Evolutionary conservation across 2,888 invertebrate genomes (phyloP), one percentile per base, ranked within the genome.

Genomic region (Pteria penguin): DNA sequence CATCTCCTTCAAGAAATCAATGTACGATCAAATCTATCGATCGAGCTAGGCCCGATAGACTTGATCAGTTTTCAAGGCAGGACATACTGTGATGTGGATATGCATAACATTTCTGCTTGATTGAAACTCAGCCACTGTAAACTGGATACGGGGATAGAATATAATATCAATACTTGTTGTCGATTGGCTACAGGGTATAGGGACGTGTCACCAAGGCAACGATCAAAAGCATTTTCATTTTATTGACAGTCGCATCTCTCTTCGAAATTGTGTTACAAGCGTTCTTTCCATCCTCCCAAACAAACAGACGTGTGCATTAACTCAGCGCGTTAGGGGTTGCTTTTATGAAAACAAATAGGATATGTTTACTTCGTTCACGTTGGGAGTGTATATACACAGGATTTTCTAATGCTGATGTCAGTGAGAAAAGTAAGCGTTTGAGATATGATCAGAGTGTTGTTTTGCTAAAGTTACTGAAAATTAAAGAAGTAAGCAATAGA

Each of bases 81-180:
- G 45, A 45, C 45, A 45, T 14, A 57, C 27, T 57, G 31, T 68
- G 55, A 26, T n/a, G 57, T 68, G 68, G 57, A 68, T 68, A 68
- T 68, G 68, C 68, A 68, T 68, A 57, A 68, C 29, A 68, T 68
- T 57, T 68, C 32, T 68, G 33, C 55, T 55, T 68, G 68, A 68
- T 68, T 68, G 68, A 68, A 45, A 68, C 31, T 57, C n/a, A 57
- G 32, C 57, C 32, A 57, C 57, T n/a, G 29, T 55, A 66, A 22
- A 55, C 55, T n/a, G n/a, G n/a, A n/a, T 45, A 8, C 18, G 45
- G 8, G 45, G 18, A 45, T 18, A 45, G 45, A 45, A 45, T 45
- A 45, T 45, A 14, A 63, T 33, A 63, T 63, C 24, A 63, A 2
- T 33, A 63, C 63, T 33, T 24, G n/a, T 26, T 14, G 31, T 24